Evolutionary conservation across 2,113 vertebrate species (phyloP).

Genomic region (Hippocampus mohnikei): DNA sequence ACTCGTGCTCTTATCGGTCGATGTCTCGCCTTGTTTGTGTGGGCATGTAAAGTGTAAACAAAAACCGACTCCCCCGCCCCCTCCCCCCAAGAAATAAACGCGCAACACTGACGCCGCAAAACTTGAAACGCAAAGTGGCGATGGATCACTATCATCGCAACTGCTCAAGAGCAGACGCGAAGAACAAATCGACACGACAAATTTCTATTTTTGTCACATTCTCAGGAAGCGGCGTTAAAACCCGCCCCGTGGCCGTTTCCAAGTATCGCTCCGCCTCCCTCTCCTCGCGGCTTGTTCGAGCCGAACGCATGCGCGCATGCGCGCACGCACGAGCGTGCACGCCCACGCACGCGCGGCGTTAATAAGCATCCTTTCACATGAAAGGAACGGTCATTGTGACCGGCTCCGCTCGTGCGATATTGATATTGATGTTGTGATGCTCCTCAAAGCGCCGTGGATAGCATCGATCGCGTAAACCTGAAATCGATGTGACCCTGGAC

Average conservation of each 20-base stretch:
- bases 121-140: too few species aligned
- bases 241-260: not conserved
- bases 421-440: constrained; percentile 50
- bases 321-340: too few species aligned
- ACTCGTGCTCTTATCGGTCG: too few species aligned
- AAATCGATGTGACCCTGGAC: constrained; percentile 50
- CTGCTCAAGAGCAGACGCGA: too few species aligned
- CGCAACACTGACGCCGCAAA: too few species aligned
- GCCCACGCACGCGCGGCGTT: not conserved
- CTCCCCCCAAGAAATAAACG: too few species aligned
- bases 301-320: too few species aligned
- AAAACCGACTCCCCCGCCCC: too few species aligned
- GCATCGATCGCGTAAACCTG: constrained; percentile 56
- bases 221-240: not conserved
- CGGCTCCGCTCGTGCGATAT: constrained; percentile 24
- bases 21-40: too few species aligned
- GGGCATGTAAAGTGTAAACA: too few species aligned
- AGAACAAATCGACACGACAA: too few species aligned
- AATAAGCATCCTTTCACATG: not conserved
- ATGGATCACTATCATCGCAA: too few species aligned
- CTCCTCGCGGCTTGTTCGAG: not conserved
- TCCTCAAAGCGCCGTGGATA: constrained; percentile 45
- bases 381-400: constrained; percentile 23
- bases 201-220: not conserved
- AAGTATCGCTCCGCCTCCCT: not conserved